These are phyloP conservation scores for Dysdera silvatica DNA, from an alignment of 1,140 invertebrate species.

Conservation along the genomic window DNA sequence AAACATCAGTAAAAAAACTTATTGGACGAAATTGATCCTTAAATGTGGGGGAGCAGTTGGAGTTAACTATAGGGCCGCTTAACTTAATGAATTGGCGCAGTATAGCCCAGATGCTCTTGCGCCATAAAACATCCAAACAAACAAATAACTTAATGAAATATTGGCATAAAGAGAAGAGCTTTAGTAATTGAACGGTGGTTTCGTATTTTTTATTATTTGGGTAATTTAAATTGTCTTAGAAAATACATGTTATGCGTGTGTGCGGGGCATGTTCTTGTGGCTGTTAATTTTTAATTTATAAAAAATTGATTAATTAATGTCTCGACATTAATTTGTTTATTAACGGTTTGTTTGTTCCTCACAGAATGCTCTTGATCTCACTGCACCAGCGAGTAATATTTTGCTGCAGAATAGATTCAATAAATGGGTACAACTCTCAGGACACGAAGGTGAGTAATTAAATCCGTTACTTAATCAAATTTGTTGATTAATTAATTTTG, in stretches of 20 bases:
- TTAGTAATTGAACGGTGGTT: too few relatives aligned
- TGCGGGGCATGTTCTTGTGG: not conserved
- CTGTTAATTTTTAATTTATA: not conserved
- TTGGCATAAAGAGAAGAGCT: too few relatives aligned
- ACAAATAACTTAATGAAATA: too few relatives aligned
- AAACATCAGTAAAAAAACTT: too few relatives aligned
- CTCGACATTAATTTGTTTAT: not conserved
- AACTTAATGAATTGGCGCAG: too few relatives aligned
- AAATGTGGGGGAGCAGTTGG: too few relatives aligned
- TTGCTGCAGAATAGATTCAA: constrained; percentile 66
- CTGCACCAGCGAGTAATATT: constrained; percentile 80
- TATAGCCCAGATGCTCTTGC: too few relatives aligned
- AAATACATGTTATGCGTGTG: not conserved
- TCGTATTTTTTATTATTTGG: too few relatives aligned
- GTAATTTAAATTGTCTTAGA: not conserved
- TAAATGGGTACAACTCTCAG: constrained; percentile 84
- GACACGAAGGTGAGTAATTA: constrained; percentile 56
- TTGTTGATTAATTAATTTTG: not conserved
- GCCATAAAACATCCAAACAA: too few relatives aligned
- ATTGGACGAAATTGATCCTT: too few relatives aligned
- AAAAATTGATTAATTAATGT: not conserved
- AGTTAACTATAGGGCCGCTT: too few relatives aligned
- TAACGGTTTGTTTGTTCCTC: not conserved
- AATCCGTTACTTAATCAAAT: not conserved
- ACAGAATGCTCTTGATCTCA: constrained; percentile 76